phyloP scores from a whole-genome alignment of 2,797 vertebrate genomes.

The Eurystomus glaucurus region DNA sequence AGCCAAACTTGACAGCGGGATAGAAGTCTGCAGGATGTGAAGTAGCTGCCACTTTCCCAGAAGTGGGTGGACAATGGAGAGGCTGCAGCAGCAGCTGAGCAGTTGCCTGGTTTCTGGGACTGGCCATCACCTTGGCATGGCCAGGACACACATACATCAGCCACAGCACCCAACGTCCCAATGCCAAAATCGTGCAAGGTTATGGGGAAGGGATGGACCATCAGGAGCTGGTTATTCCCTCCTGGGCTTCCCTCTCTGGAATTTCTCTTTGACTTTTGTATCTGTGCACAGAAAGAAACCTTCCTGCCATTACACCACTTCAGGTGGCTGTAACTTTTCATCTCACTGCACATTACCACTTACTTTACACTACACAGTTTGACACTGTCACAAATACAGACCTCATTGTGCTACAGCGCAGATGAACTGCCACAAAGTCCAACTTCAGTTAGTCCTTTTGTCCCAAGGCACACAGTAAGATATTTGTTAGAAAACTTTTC shows the following conservation, averaged over 20 bases:
- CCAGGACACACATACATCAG: too few relatives aligned
- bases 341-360: neutral
- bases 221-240: neutral
- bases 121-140: fast-evolving
- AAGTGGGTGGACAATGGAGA: neutral
- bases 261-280: neutral
- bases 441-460: neutral
- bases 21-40: neutral
- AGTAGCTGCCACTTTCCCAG: neutral
- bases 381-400: neutral
- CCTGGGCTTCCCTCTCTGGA: neutral
- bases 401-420: neutral
- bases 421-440: neutral
- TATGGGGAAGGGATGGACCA: neutral
- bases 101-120: neutral
- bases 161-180: fast-evolving
- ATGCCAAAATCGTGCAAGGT: neutral
- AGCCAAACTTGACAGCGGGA: neutral
- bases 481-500: neutral
- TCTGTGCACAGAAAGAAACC: neutral
- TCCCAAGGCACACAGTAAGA: neutral
- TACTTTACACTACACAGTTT: neutral
- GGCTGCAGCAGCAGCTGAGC: neutral
- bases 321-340: neutral
- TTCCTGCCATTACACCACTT: neutral